Conservation (phyloP, 2,113 vertebrate species). For the Amblyopsis rosae region DNA sequence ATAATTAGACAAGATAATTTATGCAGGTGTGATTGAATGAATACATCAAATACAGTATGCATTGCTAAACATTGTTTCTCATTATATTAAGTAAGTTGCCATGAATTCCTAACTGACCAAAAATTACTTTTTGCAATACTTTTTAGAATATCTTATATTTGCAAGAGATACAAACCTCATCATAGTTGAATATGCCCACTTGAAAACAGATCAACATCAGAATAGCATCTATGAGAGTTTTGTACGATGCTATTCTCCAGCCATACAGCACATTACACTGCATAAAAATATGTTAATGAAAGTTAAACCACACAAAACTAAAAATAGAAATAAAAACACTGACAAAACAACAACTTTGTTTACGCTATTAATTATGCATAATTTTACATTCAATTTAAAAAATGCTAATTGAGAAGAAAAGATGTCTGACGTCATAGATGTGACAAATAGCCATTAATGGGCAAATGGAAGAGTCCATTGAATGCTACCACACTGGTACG, state of each 20-base stretch:
- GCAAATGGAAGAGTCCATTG: no score
- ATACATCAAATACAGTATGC: no score
- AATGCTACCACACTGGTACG: no score
- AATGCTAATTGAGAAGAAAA: no score
- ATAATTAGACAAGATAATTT: no score
- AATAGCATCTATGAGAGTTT: conserved; percentile 81
- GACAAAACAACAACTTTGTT: not conserved
- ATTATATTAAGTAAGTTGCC: no score
- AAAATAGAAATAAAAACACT: no score
- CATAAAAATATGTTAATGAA: not conserved
- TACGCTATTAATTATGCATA: not conserved
- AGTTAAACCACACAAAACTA: not conserved
- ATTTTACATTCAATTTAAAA: not conserved
- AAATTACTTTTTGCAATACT: not conserved
- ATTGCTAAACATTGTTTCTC: no score
- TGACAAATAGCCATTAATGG: no score
- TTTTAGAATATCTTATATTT: not conserved
- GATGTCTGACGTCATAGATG: no score
- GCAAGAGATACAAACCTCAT: conserved; percentile 77
- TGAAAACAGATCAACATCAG: conserved; percentile 88
- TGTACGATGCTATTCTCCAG: conserved; percentile 88
- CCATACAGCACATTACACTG: conserved; percentile 89
- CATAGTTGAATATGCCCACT: conserved; percentile 92
- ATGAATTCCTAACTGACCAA: not conserved
- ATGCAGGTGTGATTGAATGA: no score